A percentile compares a stretch with the other conserved stretches of the same genome.
Evolutionary conservation across 2,113 vertebrate genomes (phyloP).

Genomic region (Centrocercus urophasianus): DNA sequence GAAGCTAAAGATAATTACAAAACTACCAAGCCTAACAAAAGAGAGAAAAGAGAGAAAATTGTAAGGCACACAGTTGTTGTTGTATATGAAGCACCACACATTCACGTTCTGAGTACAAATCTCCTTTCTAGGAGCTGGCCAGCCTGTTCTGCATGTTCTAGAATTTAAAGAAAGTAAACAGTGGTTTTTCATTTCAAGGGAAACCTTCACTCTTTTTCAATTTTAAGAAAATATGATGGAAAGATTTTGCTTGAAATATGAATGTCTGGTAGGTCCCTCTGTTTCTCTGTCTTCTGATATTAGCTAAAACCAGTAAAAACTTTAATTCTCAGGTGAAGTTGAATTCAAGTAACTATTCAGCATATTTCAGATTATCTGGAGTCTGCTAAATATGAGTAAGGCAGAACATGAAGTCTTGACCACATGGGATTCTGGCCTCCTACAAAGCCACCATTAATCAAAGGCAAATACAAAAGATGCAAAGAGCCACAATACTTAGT

Average conservation of each 20-base stretch:
- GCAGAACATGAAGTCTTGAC: not conserved
- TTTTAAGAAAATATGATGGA: not conserved
- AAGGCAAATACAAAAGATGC: not conserved
- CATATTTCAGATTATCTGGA: not conserved
- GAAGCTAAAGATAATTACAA: not conserved
- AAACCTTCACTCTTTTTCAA: not conserved
- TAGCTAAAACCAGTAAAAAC: not conserved
- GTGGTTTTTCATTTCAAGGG: not conserved
- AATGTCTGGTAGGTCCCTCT: not conserved
- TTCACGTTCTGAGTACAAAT: not conserved
- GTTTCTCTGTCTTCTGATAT: not conserved
- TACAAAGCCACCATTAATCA: not conserved
- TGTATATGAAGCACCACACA: not conserved
- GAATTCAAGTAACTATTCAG: not conserved
- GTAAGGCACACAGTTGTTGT: not conserved
- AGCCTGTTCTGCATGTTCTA: fast-evolving
- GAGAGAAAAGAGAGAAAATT: not conserved
- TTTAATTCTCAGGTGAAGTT: not conserved
- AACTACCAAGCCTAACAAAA: not conserved
- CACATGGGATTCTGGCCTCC: not conserved
- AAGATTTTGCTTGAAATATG: not conserved
- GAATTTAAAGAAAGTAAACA: not conserved
- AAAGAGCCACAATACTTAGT: not conserved
- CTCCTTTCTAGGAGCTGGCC: not conserved
- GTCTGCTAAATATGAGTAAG: not conserved